Base-by-base conservation (phyloP, 2,797 vertebrate species). In the Synanceia verrucosa region DNA sequence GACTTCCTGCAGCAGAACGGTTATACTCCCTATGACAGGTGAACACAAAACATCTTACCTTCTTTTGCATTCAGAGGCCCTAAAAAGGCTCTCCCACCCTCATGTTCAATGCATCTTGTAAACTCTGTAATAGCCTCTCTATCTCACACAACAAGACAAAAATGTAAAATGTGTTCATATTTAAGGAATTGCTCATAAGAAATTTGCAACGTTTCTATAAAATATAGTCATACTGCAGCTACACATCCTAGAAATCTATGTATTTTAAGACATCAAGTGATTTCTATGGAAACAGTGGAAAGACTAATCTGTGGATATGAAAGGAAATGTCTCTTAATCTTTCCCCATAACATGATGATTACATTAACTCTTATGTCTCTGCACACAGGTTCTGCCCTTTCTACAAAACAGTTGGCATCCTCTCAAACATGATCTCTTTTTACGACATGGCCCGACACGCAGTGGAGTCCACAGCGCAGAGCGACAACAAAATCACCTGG, bases 1-100 rank as follows among this genome's bases (percentile, higher is more conserved):
- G 98, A 99, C 93, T 99, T 98, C 88, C 93, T 99, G 83, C 98
- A 99, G 82, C 98, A 99, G 93, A 99, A 99, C 39, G 97, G 98
- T 76, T 99, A 99, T 64, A 97, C 97, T 0, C 94, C 98, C 23
- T 99, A 99, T 2, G 98, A 99, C 94, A 96, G 97, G 97, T 98
- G 65, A 83, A 13, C 5, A 47, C 21, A 34, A 29, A 70, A 44
- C 33, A 9, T 9, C 48, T 64, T 3, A 29, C 8, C 13, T 6
- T 37, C 3, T 24, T 23, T 21, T 26, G 6, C 44, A 12, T 18
- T 67, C 28, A 33, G 4, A 5, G 8, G 9, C 8, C 21, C 10
- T 41, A 21, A 62, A 10, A 13, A 28, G 9, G 7, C 13, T 47
- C 5, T 48, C 3, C 23, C 11, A 47, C 41, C 8, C 36, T 12